Evolutionary conservation across 1,140 invertebrate species (phyloP).

Genomic region (Drosophila jambulina): DNA sequence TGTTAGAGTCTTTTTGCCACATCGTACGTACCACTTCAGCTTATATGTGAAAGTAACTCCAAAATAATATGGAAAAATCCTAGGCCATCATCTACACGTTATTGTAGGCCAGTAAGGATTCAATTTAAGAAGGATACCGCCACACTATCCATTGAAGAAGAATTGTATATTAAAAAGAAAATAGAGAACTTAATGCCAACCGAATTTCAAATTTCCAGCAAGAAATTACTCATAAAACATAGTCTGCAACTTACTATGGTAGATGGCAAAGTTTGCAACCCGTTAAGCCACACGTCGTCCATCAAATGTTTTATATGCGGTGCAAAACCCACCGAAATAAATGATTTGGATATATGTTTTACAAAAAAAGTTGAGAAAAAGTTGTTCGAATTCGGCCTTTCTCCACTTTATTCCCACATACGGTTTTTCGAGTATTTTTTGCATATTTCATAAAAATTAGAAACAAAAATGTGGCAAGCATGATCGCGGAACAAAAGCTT

Average conservation of each 20-base stretch:
- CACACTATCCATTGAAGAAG: neutral
- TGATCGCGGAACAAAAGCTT: slow-evolving; percentile 6
- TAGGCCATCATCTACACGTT: slow-evolving; percentile 35
- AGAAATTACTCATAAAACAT: neutral
- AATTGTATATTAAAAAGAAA: slow-evolving; percentile 34
- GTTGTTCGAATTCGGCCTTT: neutral
- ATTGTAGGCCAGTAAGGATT: slow-evolving; percentile 24
- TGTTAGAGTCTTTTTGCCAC: neutral
- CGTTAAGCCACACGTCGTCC: neutral
- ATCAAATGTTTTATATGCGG: neutral
- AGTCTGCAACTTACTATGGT: neutral
- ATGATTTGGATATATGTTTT: too few species aligned
- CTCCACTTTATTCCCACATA: neutral
- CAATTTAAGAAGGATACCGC: slow-evolving; percentile 41
- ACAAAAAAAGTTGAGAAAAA: slow-evolving; percentile 3
- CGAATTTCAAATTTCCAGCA: neutral
- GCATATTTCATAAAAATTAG: neutral
- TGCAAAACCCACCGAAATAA: neutral
- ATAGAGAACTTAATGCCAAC: slow-evolving; percentile 6
- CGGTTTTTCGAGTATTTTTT: neutral
- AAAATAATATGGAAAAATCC: slow-evolving; percentile 44
- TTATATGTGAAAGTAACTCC: slow-evolving; percentile 7
- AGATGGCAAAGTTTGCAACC: neutral
- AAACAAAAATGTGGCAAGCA: slow-evolving; percentile 9
- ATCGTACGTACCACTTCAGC: neutral